These are phyloP conservation scores for Cistogaster globosa DNA, from an alignment of 2,888 invertebrate species.

Conservation along the genomic window DNA sequence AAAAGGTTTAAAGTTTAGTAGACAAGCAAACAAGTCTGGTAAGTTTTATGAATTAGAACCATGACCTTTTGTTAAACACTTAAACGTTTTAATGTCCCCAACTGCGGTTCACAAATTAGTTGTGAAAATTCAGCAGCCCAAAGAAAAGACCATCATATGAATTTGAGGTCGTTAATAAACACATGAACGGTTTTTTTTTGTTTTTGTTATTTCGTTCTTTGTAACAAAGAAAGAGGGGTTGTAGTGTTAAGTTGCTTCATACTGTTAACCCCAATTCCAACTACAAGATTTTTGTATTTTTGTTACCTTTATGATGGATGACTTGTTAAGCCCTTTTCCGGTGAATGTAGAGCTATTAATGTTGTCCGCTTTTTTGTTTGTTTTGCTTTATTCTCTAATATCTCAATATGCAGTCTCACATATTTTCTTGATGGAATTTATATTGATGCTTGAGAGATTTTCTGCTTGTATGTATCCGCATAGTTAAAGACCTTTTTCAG, in stretches of 20 bases:
- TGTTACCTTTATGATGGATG: conserved; percentile 69
- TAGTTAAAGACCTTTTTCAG: not conserved
- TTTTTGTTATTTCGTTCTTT: not conserved
- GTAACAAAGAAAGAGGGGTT: not conserved
- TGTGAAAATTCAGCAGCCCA: conserved; percentile 76
- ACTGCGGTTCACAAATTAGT: conserved; percentile 41
- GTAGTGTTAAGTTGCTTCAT: conserved; percentile 33
- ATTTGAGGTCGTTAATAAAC: conserved; percentile 80
- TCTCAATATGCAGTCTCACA: conserved; percentile 1
- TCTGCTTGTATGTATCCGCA: not conserved
- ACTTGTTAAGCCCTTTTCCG: conserved; percentile 60
- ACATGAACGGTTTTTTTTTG: conserved; percentile 45
- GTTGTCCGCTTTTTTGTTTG: not conserved
- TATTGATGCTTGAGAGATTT: conserved; percentile 19
- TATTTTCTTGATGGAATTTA: not conserved
- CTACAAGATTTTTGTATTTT: conserved; percentile 38
- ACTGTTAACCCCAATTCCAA: conserved; percentile 51
- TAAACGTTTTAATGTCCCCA: conserved; percentile 40
- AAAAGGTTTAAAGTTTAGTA: conserved; percentile 43
- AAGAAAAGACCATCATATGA: conserved; percentile 74
- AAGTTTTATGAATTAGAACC: conserved; percentile 76
- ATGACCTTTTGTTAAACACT: conserved; percentile 71
- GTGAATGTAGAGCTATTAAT: conserved; percentile 13
- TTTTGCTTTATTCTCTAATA: not conserved
- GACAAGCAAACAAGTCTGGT: conserved; percentile 80